Conservation (phyloP, 2,113 vertebrate genomes). For the Neotragus pygmaeus region DNA sequence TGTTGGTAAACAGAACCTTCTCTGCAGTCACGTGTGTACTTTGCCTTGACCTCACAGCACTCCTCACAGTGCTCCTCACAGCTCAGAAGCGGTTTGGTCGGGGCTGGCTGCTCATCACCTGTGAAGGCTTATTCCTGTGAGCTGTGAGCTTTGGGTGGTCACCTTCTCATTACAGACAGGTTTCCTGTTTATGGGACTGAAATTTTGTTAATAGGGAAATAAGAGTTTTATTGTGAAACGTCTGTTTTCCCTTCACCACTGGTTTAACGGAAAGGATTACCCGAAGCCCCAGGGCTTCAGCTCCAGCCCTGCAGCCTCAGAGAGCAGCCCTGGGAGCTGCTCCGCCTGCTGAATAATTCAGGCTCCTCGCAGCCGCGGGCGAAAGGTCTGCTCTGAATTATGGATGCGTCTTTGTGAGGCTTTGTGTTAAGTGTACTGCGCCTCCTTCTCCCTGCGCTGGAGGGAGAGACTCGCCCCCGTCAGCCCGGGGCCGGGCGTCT, state of each 20-base stretch:
- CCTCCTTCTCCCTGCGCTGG: conserved; percentile 75
- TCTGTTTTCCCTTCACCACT: accelerated
- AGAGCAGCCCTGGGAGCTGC: conserved; percentile 15
- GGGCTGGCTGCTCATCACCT: not conserved
- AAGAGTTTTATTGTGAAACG: not conserved
- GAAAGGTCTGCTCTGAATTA: conserved; percentile 88
- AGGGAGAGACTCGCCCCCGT: conserved; percentile 67
- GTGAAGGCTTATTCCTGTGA: accelerated
- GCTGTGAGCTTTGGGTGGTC: not conserved
- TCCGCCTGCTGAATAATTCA: conserved; percentile 85
- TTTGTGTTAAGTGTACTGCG: conserved; percentile 79
- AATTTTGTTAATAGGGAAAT: not conserved
- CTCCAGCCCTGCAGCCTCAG: not conserved
- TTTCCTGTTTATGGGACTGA: not conserved
- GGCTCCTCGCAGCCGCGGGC: conserved; percentile 67
- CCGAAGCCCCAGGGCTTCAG: not conserved
- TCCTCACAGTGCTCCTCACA: too few relatives aligned
- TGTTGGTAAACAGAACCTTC: too few relatives aligned
- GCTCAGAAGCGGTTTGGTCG: accelerated
- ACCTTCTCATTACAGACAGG: not conserved
- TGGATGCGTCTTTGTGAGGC: conserved; percentile 82
- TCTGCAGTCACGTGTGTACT: accelerated
- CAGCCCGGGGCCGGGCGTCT: conserved; percentile 27
- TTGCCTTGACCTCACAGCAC: not conserved
- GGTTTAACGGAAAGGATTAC: not conserved